Evolutionary conservation across 2,797 vertebrate genomes (phyloP).

Genomic region (Labroides dimidiatus): DNA sequence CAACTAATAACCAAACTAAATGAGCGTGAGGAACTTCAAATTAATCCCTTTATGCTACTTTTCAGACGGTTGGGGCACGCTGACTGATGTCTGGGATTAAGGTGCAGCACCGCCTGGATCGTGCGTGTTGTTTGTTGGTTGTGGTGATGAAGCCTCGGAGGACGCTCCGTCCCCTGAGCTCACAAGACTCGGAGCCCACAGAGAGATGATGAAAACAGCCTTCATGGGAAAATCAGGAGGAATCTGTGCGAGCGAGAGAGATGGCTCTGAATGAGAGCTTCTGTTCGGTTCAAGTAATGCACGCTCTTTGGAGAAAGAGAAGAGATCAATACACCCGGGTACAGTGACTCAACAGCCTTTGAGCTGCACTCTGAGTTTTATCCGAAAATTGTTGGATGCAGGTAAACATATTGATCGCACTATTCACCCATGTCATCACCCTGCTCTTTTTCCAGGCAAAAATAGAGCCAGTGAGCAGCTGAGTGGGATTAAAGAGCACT

Average conservation of each 20-base stretch:
- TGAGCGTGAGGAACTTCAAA: too few species aligned
- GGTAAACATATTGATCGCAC: slow-evolving; percentile 54
- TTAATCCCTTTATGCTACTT: too few species aligned
- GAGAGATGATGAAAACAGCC: slow-evolving; percentile 61
- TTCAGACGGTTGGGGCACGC: too few species aligned
- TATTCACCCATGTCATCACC: slow-evolving; percentile 33
- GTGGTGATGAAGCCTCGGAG: slow-evolving; percentile 69
- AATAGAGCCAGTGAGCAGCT: background rate
- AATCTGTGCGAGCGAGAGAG: slow-evolving; percentile 3
- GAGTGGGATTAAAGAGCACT: background rate
- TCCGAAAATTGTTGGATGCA: slow-evolving; percentile 32
- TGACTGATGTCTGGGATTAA: background rate
- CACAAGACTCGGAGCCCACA: slow-evolving; percentile 42
- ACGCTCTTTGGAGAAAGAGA: slow-evolving; percentile 30
- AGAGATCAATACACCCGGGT: slow-evolving; percentile 46
- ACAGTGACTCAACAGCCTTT: slow-evolving; percentile 36
- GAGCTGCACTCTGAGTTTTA: slow-evolving; percentile 44
- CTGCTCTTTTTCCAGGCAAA: slow-evolving; percentile 11
- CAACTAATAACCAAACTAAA: too few species aligned
- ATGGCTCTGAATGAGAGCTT: slow-evolving; percentile 14
- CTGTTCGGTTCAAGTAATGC: slow-evolving; percentile 21
- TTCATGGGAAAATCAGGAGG: slow-evolving; percentile 12
- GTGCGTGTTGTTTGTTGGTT: slow-evolving; percentile 64
- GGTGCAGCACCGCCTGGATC: slow-evolving; percentile 7
- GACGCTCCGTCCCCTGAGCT: slow-evolving; percentile 37